Base-by-base conservation (phyloP, 2,888 invertebrate genomes). In the Blastobasis adustella region DNA sequence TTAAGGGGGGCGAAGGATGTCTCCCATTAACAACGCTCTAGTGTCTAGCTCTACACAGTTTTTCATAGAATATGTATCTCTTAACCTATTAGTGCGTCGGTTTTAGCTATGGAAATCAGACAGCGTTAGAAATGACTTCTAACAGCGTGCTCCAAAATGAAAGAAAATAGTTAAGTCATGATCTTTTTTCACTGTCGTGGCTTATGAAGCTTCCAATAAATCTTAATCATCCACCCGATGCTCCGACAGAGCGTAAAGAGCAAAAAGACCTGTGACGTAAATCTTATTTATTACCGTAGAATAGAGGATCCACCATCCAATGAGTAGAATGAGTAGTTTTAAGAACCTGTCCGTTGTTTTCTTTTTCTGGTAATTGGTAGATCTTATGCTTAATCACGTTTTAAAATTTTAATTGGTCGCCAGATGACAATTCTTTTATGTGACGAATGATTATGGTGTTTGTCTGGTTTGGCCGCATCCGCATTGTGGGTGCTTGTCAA, bases 181-280 rank as follows among this genome's bases (percentile, higher is more conserved):
- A 37, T 45, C 49, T 52, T 58, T 60, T 62, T 59, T 55, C 56
- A 23, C 46, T 56, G 37, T 48, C 40, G 50, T 57, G 40, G 58
- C 53, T 50, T 58, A 56, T 43, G 54, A 23, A 53, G 56, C 52
- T 45, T 50, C 51, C 58, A 53, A 63, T 66, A 63, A 65, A 67
- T 66, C 60, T 62, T 64, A 59, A 62, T 64, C 59, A 58, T 52
- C 57, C 54, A 57, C 60, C 47, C 58, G 45, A 44, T 50, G 51
- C 52, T 49, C 53, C 54, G 58, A 62, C 55, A 54, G 47, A 47
- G 56, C 55, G 58, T 58, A 59, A 58, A 60, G 62, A 61, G 53
- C 51, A 62, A 62, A 61, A 63, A 64, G 51, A 47, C 45, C 46
- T 23, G 47, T 55, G 49, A 51, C 50, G 54, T 53, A 54, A 51